These are phyloP conservation scores for Intellagama lesueurii DNA, from an alignment of 2,797 vertebrate species.

Conservation along the genomic window DNA sequence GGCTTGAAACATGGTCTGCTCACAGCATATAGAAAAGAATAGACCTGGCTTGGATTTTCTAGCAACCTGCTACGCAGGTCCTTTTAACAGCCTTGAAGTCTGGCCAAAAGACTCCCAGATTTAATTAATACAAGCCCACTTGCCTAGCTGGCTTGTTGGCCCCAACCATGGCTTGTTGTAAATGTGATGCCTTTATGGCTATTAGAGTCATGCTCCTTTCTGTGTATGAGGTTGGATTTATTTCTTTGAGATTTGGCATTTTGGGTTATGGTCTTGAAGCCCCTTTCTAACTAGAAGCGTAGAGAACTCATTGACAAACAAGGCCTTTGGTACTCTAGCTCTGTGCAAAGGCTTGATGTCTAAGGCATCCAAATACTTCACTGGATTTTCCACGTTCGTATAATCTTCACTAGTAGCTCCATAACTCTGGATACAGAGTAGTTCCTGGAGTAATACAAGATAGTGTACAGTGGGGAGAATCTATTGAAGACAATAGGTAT, in stretches of 20 bases:
- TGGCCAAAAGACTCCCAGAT: constrained; percentile 47
- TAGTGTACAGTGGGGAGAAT: not conserved
- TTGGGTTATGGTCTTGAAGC: not conserved
- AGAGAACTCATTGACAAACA: not conserved
- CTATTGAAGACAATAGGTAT: not conserved
- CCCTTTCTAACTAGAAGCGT: rapidly evolving
- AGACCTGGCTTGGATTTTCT: constrained; percentile 12
- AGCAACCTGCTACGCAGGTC: constrained; percentile 12
- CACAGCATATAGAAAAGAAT: rapidly evolving
- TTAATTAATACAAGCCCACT: constrained; percentile 49
- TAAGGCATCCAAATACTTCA: not conserved
- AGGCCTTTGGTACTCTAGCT: not conserved
- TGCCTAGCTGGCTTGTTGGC: constrained; percentile 33
- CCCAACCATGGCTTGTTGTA: not conserved
- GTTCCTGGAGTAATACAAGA: not conserved
- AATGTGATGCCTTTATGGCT: constrained; percentile 30
- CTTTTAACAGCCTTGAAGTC: constrained; percentile 25
- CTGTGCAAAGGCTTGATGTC: not conserved
- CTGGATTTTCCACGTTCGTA: not conserved
- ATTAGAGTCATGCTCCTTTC: not conserved
- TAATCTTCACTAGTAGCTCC: not conserved
- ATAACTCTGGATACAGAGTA: not conserved
- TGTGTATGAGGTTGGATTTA: not conserved
- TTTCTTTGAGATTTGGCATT: not conserved
- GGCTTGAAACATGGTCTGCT: constrained; percentile 6